Evolutionary conservation across 2,113 vertebrate species (phyloP), one percentile per base, ranked within the genome.

Genomic region (Xerus inauris): DNA sequence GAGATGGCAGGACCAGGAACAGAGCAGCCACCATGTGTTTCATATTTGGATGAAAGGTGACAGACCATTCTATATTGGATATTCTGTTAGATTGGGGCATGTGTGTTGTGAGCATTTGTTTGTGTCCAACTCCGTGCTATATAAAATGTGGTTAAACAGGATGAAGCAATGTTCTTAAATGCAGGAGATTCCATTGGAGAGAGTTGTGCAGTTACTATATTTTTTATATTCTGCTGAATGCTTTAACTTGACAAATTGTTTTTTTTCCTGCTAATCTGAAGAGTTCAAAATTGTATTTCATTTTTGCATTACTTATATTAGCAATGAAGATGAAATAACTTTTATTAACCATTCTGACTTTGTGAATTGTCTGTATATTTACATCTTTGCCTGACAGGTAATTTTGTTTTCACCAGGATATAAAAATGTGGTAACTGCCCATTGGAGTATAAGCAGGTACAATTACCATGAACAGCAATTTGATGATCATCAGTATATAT

Each of bases 81-180:
- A 28, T 38, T 81, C 32, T 54, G 3, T n/a, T 49, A 75, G 13
- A 28, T 2, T n/a, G 11, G 6, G 40, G 76, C 45, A 47, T 2
- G 3, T n/a, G 20, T 22, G 42, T 40, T 71, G 30, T 86, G 10
- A 83, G 24, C n/a, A 11, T 49, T 49, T n/a, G 17, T 49, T 10
- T 3, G 28, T 7, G n/a, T 2, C 24, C 1, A 54, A 40, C 24
- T 90, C 49, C 20, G 1, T n/a, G 22, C 1, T 73, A 0, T 17
- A 42, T 9, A 42, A 83, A 87, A 54, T 19, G 7, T 57, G 45
- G 24, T 57, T 94, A n/a, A 81, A 20, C 0, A 16, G 4, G 11
- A 11, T 89, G 59, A 30, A 57, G 28, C 45, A 72, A 65, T 75
- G 4, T 84, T 65, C 59, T 84, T 84, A 64, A 79, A 28, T 81